Evolutionary conservation across 1,140 invertebrate genomes (phyloP), one percentile per base, ranked within the genome.

Genomic region (Choristoneura fumiferana): DNA sequence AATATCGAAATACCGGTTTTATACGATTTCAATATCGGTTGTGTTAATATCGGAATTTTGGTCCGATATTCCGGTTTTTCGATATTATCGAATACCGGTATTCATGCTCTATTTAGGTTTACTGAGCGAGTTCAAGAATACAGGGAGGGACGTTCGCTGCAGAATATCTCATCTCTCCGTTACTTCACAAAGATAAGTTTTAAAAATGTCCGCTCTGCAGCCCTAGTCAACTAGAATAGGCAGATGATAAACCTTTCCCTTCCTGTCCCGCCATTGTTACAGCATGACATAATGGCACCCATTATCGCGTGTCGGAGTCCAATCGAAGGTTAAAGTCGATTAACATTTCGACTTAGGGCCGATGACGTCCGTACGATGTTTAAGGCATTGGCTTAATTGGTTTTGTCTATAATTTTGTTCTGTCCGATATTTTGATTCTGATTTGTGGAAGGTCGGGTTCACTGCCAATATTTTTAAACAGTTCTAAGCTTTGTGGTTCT

Each of bases 171-270:
- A n/a, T n/a, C n/a, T n/a, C n/a, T n/a, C n/a, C n/a, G n/a, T n/a
- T n/a, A n/a, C n/a, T 29, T 29, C 22, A 29, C 22, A 29, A 29
- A 29, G 6, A 29, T 3, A 29, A 29, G 22, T 29, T 29, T 29
- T 2, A 29, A 29, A 3, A 29, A 2, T 29, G 2, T 29, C 2
- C 22, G 6, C 2, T 29, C 10, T 8, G n/a, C 5, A 29, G 18
- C 43, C 43, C 43, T 49, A 29, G 43, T 17, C 14, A n/a, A n/a
- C 10, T 29, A 22, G 8, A 49, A 49, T 12, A 49, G 43, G 22
- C 43, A 49, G 43, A 49, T 17, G 43, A 49, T 18, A 49, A 49
- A 49, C 43, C 43, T 49, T 49, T 49, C 43, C 43, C 43, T 49
- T 49, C 43, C 43, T 49, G 43, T 49, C 43, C 43, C 17, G 17